Evolutionary conservation across 1,140 invertebrate species (phyloP).

Genomic region (Vollenhovia emeryi): DNA sequence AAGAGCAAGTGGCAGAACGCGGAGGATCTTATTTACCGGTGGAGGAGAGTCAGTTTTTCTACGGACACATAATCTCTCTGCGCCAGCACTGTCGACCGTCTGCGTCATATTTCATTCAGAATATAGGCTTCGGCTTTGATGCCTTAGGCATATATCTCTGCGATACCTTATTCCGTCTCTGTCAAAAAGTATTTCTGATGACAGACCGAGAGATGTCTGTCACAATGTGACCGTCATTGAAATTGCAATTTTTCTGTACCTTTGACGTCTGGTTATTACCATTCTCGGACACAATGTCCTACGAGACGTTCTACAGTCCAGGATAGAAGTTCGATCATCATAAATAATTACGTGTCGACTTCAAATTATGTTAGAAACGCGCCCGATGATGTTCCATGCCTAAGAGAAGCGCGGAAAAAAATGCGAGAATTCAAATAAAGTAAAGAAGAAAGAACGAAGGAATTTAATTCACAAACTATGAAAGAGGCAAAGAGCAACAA

Average conservation of each 20-base stretch:
- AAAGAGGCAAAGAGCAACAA: slow-evolving; percentile 34
- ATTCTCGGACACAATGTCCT: not conserved
- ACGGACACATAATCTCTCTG: slow-evolving; percentile 26
- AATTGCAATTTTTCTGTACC: not conserved
- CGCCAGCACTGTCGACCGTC: slow-evolving; percentile 16
- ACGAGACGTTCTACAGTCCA: not conserved
- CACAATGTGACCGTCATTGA: not conserved
- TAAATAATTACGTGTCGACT: slow-evolving; percentile 13
- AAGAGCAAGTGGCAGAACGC: slow-evolving; percentile 43
- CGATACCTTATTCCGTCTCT: slow-evolving; percentile 8
- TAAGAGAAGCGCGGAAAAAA: slow-evolving; percentile 5
- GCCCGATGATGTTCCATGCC: not conserved
- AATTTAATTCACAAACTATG: slow-evolving; percentile 32
- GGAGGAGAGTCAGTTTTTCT: slow-evolving; percentile 42
- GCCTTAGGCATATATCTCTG: slow-evolving; percentile 17
- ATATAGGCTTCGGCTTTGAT: slow-evolving; percentile 31
- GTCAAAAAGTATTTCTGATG: slow-evolving; percentile 21
- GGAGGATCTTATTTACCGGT: slow-evolving; percentile 55
- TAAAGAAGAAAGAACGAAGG: slow-evolving; percentile 6
- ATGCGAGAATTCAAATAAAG: slow-evolving; percentile 45
- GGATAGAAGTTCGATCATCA: not conserved
- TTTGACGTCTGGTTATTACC: not conserved
- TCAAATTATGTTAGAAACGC: slow-evolving; percentile 7
- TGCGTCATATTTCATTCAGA: slow-evolving; percentile 45
- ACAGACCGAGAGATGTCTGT: not conserved